Evolutionary conservation across 2,797 vertebrate species (phyloP).

Genomic region (Falco cherrug): DNA sequence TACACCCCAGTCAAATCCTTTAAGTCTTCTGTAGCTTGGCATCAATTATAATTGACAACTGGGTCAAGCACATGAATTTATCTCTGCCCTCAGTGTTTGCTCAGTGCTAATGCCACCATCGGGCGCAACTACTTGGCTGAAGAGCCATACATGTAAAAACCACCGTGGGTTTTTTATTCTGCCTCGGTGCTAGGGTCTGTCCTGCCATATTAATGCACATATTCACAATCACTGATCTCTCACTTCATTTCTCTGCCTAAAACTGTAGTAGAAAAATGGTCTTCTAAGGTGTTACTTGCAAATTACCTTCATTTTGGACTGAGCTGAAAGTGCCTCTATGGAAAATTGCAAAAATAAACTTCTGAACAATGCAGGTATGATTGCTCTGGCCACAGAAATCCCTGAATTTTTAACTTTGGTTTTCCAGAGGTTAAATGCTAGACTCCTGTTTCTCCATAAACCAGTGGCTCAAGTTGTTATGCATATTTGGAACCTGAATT

Average conservation of each 20-base stretch:
- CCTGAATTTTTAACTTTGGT: neutral
- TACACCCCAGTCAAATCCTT: neutral
- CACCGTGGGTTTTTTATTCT: neutral
- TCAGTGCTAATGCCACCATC: accelerated
- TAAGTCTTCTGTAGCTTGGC: neutral
- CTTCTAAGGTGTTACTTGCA: neutral
- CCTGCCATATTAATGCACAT: neutral
- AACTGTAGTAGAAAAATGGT: neutral
- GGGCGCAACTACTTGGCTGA: neutral
- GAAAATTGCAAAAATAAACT: neutral
- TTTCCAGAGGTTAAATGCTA: neutral
- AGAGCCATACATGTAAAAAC: neutral
- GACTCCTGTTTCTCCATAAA: neutral
- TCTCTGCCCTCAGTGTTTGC: neutral
- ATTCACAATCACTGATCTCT: neutral
- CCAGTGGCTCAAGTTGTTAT: neutral
- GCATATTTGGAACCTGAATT: neutral
- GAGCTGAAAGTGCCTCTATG: neutral
- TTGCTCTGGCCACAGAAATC: neutral
- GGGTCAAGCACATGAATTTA: neutral
- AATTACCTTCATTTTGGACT: neutral
- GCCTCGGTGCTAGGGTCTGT: neutral
- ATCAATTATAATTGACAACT: neutral
- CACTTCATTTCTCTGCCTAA: neutral
- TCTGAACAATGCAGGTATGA: neutral